These are phyloP conservation scores for Octomys mimax DNA, from an alignment of 2,797 vertebrate genomes.

Conservation along the genomic window DNA sequence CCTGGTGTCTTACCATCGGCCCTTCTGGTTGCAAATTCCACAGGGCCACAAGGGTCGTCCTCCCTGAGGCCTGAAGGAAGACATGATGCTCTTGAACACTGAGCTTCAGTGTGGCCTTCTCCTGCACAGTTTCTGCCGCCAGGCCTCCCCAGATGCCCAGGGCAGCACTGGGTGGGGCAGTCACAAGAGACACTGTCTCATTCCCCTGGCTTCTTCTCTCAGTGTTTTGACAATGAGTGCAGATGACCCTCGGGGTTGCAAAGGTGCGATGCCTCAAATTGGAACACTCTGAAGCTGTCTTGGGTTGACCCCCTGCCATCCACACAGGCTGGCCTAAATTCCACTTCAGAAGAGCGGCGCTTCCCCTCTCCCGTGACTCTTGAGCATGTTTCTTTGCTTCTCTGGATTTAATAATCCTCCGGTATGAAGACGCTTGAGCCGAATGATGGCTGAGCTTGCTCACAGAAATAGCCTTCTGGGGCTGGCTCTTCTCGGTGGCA, in stretches of 20 bases:
- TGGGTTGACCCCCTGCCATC: not conserved
- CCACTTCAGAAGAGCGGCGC: not conserved
- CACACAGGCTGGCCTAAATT: slow-evolving; percentile 36
- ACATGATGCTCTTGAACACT: not conserved
- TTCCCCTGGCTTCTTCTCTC: not conserved
- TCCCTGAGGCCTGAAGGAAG: not conserved
- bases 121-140: not conserved
- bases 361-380: not conserved
- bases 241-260: not conserved
- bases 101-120: not conserved
- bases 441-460: not conserved
- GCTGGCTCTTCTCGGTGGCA: not conserved
- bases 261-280: not conserved
- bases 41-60: not conserved
- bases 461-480: not conserved
- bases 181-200: not conserved
- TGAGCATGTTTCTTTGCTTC: slow-evolving; percentile 4
- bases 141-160: not conserved
- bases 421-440: slow-evolving; percentile 10
- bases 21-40: not conserved
- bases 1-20: not conserved
- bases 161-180: not conserved
- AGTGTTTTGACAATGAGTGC: not conserved
- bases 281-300: slow-evolving; percentile 24
- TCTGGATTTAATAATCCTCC: slow-evolving; percentile 31